Evolutionary conservation across 2,888 invertebrate genomes (phyloP).

Genomic region (Tenthredo notha): DNA sequence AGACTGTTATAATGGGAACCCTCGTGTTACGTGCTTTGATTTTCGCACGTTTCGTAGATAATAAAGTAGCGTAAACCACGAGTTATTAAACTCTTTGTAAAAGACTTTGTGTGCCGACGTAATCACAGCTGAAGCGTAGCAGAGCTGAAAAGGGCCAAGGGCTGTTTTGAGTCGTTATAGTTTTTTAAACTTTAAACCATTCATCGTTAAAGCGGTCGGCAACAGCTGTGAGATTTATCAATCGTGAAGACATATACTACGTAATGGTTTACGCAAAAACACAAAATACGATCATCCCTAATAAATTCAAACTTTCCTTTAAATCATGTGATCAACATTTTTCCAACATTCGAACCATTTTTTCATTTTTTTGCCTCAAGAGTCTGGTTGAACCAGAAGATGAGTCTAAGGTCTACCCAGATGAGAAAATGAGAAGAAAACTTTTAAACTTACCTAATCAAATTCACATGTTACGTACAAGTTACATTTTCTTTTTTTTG

Average conservation of each 20-base stretch:
- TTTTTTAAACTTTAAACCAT: constrained; percentile 4
- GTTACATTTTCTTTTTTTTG: too few species aligned
- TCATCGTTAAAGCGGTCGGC: not conserved
- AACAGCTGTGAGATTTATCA: not conserved
- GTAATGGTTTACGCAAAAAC: not conserved
- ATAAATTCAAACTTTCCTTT: not conserved
- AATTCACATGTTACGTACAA: too few species aligned
- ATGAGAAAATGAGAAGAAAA: too few species aligned
- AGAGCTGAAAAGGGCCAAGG: not conserved
- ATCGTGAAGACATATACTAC: not conserved
- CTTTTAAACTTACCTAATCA: too few species aligned
- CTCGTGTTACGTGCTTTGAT: constrained; percentile 19
- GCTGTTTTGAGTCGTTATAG: constrained; percentile 3
- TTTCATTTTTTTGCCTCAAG: too few species aligned
- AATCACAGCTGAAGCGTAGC: constrained; percentile 15
- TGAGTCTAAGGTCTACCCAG: too few species aligned
- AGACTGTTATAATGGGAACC: constrained; percentile 22
- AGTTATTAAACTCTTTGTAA: constrained; percentile 8
- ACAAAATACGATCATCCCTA: not conserved
- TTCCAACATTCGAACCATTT: too few species aligned
- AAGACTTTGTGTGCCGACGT: not conserved
- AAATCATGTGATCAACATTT: too few species aligned
- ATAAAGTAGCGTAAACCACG: constrained; percentile 26
- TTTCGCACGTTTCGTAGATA: constrained; percentile 14
- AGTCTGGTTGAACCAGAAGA: too few species aligned